These are phyloP conservation scores for Galleria mellonella DNA, from an alignment of 1,140 invertebrate genomes.

Conservation along the genomic window DNA sequence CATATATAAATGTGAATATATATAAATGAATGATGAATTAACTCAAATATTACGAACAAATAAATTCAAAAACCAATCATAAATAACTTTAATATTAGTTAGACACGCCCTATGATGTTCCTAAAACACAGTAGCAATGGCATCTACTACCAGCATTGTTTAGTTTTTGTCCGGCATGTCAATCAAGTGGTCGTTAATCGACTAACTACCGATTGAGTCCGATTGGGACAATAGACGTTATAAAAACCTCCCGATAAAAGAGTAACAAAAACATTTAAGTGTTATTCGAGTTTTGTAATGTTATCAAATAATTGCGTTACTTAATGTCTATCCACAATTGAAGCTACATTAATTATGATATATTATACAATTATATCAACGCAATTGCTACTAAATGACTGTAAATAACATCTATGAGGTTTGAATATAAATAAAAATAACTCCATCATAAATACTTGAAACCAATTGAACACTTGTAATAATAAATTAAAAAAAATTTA, in stretches of 20 bases:
- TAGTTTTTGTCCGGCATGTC: constrained; percentile 38
- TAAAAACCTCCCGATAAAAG: constrained; percentile 23
- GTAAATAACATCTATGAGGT: too few species aligned
- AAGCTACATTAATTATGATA: constrained; percentile 15
- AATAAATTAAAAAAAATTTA: too few species aligned
- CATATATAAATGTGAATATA: too few species aligned
- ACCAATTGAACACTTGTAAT: too few species aligned
- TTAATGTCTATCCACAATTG: constrained; percentile 18
- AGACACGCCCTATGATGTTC: constrained; percentile 11
- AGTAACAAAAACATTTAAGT: constrained; percentile 20
- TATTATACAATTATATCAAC: too few species aligned
- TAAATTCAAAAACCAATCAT: too few species aligned
- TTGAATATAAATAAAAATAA: too few species aligned
- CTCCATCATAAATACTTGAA: too few species aligned
- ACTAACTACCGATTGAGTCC: constrained; percentile 27
- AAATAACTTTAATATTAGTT: too few species aligned
- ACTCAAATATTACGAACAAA: too few species aligned
- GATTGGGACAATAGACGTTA: constrained; percentile 26
- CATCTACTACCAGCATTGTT: constrained; percentile 40
- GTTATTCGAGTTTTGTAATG: constrained; percentile 10
- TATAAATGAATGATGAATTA: too few species aligned
- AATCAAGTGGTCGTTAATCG: constrained; percentile 37
- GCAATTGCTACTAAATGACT: too few species aligned
- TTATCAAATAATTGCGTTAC: constrained; percentile 16
- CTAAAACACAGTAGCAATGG: constrained; percentile 25